Evolutionary conservation across 2,113 vertebrate genomes (phyloP).

Genomic region (Tachysurus fulvidraco): DNA sequence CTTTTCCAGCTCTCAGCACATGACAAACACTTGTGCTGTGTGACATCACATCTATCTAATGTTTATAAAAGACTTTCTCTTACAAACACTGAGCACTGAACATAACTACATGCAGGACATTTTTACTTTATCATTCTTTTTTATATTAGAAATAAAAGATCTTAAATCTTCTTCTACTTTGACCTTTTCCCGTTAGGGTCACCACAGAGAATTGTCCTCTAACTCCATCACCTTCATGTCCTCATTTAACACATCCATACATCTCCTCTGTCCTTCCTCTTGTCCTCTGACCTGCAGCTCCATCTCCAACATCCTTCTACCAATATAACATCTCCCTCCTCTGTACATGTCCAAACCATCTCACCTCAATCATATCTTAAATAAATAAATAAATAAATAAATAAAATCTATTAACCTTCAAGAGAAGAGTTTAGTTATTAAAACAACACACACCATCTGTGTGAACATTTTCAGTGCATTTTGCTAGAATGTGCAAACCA

Average conservation of each 20-base stretch:
- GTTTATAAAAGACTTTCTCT: not conserved
- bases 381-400: not conserved
- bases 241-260: too few relatives aligned
- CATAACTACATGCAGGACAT: not conserved
- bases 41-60: not conserved
- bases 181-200: too few relatives aligned
- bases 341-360: too few relatives aligned
- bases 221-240: too few relatives aligned
- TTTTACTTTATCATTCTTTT: not conserved
- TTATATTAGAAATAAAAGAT: not conserved
- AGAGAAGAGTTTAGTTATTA: not conserved
- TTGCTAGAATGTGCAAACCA: not conserved
- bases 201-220: too few relatives aligned
- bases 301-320: too few relatives aligned
- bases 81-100: too few relatives aligned
- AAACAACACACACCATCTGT: not conserved
- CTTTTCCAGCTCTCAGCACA: not conserved
- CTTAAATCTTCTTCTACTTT: too few relatives aligned
- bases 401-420: not conserved
- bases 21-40: not conserved
- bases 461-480: not conserved
- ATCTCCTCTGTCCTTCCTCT: too few relatives aligned
- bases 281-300: too few relatives aligned
- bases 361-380: not conserved
- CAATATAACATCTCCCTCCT: too few relatives aligned